These are phyloP conservation scores for Cyrtonyx montezumae DNA, from an alignment of 2,113 vertebrate species.

Conservation along the genomic window DNA sequence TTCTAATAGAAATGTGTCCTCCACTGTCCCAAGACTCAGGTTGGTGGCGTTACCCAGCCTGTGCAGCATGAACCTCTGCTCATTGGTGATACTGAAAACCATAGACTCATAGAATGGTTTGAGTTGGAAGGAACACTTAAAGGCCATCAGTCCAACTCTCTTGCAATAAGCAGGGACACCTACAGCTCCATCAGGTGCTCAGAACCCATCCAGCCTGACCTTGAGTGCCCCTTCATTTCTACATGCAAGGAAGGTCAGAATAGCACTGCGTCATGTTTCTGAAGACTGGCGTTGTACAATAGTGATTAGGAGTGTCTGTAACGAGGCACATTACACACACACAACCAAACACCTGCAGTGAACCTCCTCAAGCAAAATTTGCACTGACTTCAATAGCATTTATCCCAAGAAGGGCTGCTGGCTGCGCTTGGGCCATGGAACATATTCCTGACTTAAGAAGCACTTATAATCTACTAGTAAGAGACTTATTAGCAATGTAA, in stretches of 20 bases:
- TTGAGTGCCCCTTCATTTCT: background rate
- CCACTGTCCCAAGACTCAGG: background rate
- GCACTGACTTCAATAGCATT: background rate
- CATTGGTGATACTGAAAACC: background rate
- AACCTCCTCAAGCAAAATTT: conserved; percentile 17
- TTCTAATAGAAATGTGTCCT: background rate
- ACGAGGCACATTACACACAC: background rate
- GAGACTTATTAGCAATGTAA: conserved; percentile 61
- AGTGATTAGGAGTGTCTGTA: background rate
- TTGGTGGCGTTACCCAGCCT: accelerated
- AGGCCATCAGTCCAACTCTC: too few species aligned
- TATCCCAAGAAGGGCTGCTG: conserved; percentile 26
- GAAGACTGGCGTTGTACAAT: background rate
- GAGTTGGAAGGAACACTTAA: too few species aligned
- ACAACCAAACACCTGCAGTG: conserved; percentile 25
- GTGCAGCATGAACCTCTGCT: background rate
- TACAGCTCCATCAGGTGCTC: too few species aligned
- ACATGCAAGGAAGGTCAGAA: background rate
- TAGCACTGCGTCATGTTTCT: background rate
- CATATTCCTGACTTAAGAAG: conserved; percentile 16
- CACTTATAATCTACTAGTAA: conserved; percentile 30
- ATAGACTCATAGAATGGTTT: too few species aligned
- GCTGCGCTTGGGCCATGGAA: background rate
- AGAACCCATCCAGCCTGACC: too few species aligned
- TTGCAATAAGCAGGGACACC: too few species aligned